phyloP scores from a whole-genome alignment of 2,888 invertebrate genomes.

The Odontocolon sp. region DNA sequence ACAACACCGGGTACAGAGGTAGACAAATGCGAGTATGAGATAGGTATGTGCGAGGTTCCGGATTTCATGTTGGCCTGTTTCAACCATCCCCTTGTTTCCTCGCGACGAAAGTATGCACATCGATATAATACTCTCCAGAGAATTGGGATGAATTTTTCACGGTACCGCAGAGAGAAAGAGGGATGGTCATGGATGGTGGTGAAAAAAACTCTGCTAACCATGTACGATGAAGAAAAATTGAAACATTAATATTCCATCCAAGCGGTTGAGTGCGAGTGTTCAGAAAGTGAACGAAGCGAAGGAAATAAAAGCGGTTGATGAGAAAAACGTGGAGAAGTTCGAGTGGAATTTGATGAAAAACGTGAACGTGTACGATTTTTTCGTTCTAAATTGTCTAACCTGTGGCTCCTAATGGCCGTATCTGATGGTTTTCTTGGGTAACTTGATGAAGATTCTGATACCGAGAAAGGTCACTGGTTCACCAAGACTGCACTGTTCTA shows the following conservation, averaged over 20 bases:
- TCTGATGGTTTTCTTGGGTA: slow-evolving; percentile 63
- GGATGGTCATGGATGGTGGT: background rate
- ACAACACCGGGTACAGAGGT: background rate
- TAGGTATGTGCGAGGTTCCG: background rate
- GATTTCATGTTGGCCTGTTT: background rate
- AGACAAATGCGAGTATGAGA: background rate
- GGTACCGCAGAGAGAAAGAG: background rate
- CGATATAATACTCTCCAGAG: background rate
- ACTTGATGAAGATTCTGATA: background rate
- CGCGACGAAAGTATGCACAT: background rate
- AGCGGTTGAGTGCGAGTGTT: background rate
- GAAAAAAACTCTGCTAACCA: background rate
- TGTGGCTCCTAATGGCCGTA: slow-evolving; percentile 62
- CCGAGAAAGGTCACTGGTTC: background rate
- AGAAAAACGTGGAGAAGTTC: slow-evolving; percentile 12
- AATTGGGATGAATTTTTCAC: background rate
- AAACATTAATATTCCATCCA: background rate
- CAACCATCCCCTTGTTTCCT: background rate
- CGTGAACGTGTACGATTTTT: slow-evolving; percentile 10
- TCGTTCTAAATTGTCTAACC: slow-evolving; percentile 33
- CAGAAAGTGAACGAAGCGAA: background rate
- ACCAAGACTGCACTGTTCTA: background rate
- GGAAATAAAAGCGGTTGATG: background rate
- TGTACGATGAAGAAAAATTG: too few relatives aligned
- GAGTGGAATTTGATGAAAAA: slow-evolving; percentile 2